Percentiles rank a stretch among this genome's conserved stretches.
Conservation (phyloP, 1,140 invertebrate species). For the Caenorhabditis remanei region DNA sequence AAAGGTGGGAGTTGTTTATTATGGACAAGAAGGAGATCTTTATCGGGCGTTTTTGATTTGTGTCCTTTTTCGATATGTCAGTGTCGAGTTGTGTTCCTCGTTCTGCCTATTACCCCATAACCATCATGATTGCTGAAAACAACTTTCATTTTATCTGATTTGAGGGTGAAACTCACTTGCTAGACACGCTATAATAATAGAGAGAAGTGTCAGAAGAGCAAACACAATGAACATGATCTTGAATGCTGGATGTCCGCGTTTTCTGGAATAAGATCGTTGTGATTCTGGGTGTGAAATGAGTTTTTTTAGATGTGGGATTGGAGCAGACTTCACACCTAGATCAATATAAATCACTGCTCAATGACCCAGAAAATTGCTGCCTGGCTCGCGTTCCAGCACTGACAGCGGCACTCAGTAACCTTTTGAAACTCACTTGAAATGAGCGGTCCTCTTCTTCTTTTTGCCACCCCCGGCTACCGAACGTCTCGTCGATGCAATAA, state of each 20-base stretch:
- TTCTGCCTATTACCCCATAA: neutral
- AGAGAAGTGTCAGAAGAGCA: slow-evolving; percentile 4
- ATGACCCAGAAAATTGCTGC: too few relatives aligned
- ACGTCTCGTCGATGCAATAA: neutral
- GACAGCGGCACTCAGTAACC: too few relatives aligned
- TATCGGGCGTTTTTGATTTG: neutral
- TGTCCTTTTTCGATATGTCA: neutral
- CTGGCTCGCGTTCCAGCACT: too few relatives aligned
- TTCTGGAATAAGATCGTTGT: neutral
- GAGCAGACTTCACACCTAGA: too few relatives aligned
- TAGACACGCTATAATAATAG: neutral
- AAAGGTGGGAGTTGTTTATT: neutral
- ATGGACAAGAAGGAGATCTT: neutral
- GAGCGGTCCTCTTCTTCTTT: slow-evolving; percentile 37
- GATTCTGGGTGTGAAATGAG: neutral
- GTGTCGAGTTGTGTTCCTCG: neutral
- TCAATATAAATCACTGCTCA: too few relatives aligned
- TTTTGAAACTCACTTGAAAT: slow-evolving; percentile 5
- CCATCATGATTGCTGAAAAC: slow-evolving; percentile 36
- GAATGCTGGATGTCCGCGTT: slow-evolving; percentile 44
- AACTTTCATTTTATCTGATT: neutral
- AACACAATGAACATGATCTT: slow-evolving; percentile 49
- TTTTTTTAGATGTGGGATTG: neutral
- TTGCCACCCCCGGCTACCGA: neutral
- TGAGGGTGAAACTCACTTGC: neutral